Base-by-base conservation (phyloP, 92 coral and sea anemone species). In the Epizoanthus illoricatus region DNA sequence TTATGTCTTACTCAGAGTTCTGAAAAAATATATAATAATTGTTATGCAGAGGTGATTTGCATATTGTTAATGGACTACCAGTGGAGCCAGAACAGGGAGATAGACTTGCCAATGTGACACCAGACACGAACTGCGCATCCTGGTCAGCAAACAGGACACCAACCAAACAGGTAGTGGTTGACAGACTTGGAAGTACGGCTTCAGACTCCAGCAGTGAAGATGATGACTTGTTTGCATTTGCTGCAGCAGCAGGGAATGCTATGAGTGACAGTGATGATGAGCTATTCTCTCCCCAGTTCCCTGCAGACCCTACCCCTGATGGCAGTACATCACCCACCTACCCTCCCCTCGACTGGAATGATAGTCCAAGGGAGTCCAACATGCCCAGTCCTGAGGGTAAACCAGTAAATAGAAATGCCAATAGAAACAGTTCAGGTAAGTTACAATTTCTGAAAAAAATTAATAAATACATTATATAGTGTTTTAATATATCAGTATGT, bases 211-310 rank as follows among this genome's bases (percentile, higher is more conserved):
- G 18, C 40, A 84, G 87, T 67, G 95, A 81, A 39, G 87, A 92
- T 83, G 89, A 89, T 57, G 92, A 89, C 12, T 75, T 94, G 40
- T 33, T 89, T 66, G 98, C 92, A 24, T 89, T 80, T 80, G 98
- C 98, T 11, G 84, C 85, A 56, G 92, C 93, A 4, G 97, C 98
- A 75, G 85, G 61, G 5, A 76, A 55, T 47, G 91, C 91, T 0
- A 83, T 88, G 91, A 86, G 85, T 18, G 98, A 94, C 36, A 94
- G 97, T 83, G 98, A 94, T 60, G 91, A 91, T n/a, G 97, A 92
- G 28, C 80, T 92, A 1, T 92, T 94, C 52, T 86, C 97, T 7
- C 55, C 88, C n/a, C 86, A 90, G 70, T 79, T 86, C 20, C 90
- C 93, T 17, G 5, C 54, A 8, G 59, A 78, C 66, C 59, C 60